Evolutionary conservation across 1,140 invertebrate species (phyloP), one percentile per base, ranked within the genome.

Genomic region (Idris sp.): DNA sequence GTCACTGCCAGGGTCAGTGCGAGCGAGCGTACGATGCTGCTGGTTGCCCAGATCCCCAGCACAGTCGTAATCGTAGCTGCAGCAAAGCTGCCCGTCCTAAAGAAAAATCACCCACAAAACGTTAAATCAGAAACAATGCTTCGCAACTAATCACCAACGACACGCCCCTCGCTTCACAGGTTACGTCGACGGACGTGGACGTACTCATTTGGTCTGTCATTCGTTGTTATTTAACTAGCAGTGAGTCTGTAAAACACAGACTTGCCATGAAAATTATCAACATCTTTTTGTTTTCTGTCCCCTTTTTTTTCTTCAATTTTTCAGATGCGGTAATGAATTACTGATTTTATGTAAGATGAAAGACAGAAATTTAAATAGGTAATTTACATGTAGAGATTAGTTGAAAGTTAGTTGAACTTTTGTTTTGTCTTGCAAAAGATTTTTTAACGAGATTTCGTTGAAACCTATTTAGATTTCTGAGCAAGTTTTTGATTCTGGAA

Each of bases 31-130:
- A 15, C 48, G 43, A 49, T 68, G 43, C 62, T 65, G 68, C 58
- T 76, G 53, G 58, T 64, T 74, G 74, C 72, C 84, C 79, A 84
- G 35, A 85, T 84, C 82, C 84, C 87, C 84, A 89, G 87, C 84
- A 77, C 89, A 90, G 88, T 85, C 84, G 86, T 88, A 88, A 89
- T 89, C 89, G 89, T 89, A 89, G 87, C 89, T 90, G 84, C 89
- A 90, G 88, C 89, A 89, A 85, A 90, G 84, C 81, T 88, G 86
- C 85, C 89, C 89, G 85, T 90, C 89, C 89, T 90, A 84, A 73
- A 82, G 77, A 86, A 77, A 62, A 81, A 49, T 53, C 77, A 65
- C 68, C 77, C 15, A 56, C 53, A n/a, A n/a, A n/a, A 62, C 69
- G 73, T 79, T 84, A 84, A 62, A 62, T 62, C 25, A 64, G 28